phyloP scores from a whole-genome alignment of 2,113 vertebrate genomes.

The Lycocorax pyrrhopterus region DNA sequence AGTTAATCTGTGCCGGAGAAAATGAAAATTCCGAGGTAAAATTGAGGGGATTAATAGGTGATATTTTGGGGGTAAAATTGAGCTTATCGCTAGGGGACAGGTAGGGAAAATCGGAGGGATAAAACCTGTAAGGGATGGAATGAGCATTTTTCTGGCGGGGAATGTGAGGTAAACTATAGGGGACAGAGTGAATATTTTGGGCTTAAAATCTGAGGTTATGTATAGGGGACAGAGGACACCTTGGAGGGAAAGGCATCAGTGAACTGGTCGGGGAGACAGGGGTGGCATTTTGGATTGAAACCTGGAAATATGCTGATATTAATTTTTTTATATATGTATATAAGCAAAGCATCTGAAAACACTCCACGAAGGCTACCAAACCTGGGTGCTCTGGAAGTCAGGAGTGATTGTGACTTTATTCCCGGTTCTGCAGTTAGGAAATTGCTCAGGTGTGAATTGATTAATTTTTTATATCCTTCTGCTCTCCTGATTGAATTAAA shows the following conservation, averaged over 20 bases:
- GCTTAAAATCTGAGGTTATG: not conserved
- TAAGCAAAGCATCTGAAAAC: not conserved
- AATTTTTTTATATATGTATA: no score
- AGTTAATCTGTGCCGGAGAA: not conserved
- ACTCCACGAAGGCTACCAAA: not conserved
- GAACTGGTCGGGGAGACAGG: not conserved
- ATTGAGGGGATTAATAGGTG: no score
- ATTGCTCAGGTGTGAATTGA: not conserved
- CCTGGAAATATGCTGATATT: not conserved
- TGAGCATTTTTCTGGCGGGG: accelerated
- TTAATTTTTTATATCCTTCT: not conserved
- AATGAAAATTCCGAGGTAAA: not conserved
- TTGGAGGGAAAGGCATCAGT: not conserved
- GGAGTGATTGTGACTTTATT: not conserved
- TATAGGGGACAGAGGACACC: not conserved
- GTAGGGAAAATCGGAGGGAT: not conserved
- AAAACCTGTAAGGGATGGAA: not conserved
- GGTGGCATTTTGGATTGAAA: accelerated
- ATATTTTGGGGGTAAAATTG: not conserved
- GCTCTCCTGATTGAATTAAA: not conserved
- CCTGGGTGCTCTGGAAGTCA: not conserved
- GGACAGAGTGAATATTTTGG: not conserved
- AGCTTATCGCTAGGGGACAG: not conserved
- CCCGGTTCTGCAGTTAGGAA: not conserved
- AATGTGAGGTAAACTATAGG: not conserved